Percentiles rank a stretch among this genome's conserved stretches.
Evolutionary conservation across 2,113 vertebrate species (phyloP).

Genomic region (Oncorhynchus kisutch): DNA sequence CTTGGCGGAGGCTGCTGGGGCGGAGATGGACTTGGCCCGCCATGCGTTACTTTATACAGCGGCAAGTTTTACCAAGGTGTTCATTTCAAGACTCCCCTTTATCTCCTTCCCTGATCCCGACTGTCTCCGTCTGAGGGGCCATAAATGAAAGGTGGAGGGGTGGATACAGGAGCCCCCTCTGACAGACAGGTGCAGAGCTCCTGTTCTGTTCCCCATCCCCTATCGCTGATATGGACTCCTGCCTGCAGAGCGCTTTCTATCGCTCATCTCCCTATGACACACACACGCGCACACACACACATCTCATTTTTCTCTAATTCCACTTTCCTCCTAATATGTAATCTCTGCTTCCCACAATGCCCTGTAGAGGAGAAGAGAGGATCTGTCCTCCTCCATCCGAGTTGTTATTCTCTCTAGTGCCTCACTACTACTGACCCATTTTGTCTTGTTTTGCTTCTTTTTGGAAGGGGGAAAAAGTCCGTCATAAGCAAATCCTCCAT

Average conservation of each 20-base stretch:
- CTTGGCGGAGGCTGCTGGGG: constrained; percentile 1
- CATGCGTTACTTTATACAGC: constrained; percentile 23
- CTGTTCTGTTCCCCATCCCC: not conserved
- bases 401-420: not conserved
- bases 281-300: not conserved
- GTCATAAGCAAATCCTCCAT: not conserved
- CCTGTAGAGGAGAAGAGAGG: not conserved
- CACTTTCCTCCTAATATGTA: not conserved
- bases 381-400: constrained; percentile 1
- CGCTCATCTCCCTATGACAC: not conserved
- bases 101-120: constrained; percentile 18
- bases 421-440: not conserved
- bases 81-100: constrained; percentile 36
- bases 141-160: constrained; percentile 31
- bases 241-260: not conserved
- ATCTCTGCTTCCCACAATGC: not conserved
- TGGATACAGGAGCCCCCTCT: not conserved
- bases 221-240: not conserved
- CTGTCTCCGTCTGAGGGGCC: constrained; percentile 25
- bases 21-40: not conserved
- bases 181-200: not conserved
- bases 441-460: constrained; percentile 1
- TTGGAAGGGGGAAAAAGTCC: not conserved
- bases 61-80: constrained; percentile 41
- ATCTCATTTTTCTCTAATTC: not conserved